Conservation (phyloP, 2,113 vertebrate genomes). For the Excalfactoria chinensis region DNA sequence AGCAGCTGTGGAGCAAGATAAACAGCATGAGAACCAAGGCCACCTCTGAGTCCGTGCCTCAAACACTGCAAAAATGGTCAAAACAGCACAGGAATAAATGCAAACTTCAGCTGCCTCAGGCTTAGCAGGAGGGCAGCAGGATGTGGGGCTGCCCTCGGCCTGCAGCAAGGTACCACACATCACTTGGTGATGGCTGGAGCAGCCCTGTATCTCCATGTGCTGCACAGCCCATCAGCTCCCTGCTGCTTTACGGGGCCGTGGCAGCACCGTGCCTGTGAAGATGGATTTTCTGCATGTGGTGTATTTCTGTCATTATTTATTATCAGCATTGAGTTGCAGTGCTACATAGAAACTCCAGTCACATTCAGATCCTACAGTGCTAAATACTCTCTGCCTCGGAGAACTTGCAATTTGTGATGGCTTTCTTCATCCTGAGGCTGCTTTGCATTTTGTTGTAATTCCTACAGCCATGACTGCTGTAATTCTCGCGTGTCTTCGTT, state of each 20-base stretch:
- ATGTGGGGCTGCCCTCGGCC: too few relatives aligned
- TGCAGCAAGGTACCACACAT: not conserved
- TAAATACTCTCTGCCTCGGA: not conserved
- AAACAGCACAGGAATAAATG: not conserved
- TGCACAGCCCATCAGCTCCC: not conserved
- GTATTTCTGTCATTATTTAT: fast-evolving
- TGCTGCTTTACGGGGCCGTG: not conserved
- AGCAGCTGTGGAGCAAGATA: too few relatives aligned
- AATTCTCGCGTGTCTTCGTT: not conserved
- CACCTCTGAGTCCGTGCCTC: too few relatives aligned
- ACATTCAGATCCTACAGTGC: fast-evolving
- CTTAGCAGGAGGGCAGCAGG: not conserved
- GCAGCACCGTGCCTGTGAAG: not conserved
- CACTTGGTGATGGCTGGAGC: not conserved
- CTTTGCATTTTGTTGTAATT: not conserved
- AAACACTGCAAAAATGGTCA: too few relatives aligned
- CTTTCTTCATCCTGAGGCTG: not conserved
- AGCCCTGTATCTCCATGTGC: not conserved
- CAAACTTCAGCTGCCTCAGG: not conserved
- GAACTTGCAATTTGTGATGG: not conserved
- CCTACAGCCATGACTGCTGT: not conserved
- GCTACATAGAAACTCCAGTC: not conserved
- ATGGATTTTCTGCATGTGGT: not conserved
- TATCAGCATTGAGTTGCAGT: not conserved
- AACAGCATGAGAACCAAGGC: too few relatives aligned